These are phyloP conservation scores for Alviniconcha strummeri DNA, from an alignment of 2,888 invertebrate genomes.

Conservation along the genomic window DNA sequence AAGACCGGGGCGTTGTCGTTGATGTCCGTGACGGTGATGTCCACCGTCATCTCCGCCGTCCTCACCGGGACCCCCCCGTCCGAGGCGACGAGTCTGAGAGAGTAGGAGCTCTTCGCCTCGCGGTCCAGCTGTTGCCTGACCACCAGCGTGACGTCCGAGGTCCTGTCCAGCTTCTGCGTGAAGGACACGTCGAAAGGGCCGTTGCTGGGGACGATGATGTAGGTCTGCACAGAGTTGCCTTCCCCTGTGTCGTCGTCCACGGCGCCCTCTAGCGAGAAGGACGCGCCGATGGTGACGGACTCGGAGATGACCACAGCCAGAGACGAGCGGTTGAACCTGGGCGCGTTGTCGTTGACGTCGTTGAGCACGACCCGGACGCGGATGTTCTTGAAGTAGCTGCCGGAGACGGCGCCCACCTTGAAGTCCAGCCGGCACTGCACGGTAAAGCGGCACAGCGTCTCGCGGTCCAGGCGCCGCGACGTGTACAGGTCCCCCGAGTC, in stretches of 20 bases:
- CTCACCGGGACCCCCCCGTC: conserved; percentile 57
- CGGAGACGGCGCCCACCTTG: conserved; percentile 55
- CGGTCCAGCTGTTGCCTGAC: conserved; percentile 57
- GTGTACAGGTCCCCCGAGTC: conserved; percentile 50
- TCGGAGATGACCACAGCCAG: conserved; percentile 55
- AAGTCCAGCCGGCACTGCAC: conserved; percentile 53
- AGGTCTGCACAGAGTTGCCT: conserved; percentile 57
- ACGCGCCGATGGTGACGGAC: conserved; percentile 49
- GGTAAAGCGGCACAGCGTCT: conserved; percentile 52
- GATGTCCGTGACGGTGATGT: conserved; percentile 55
- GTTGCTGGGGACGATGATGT: conserved; percentile 50
- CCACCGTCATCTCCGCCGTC: conserved; percentile 48
- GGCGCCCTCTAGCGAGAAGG: conserved; percentile 56
- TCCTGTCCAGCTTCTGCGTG: conserved; percentile 49
- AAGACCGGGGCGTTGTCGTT: conserved; percentile 65
- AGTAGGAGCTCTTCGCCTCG: conserved; percentile 55
- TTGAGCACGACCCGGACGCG: conserved; percentile 56
- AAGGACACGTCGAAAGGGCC: conserved; percentile 53
- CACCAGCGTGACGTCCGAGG: conserved; percentile 55
- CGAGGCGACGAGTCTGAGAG: conserved; percentile 52
- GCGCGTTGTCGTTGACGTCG: conserved; percentile 68
- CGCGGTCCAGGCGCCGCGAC: conserved; percentile 49
- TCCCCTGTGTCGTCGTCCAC: conserved; percentile 59
- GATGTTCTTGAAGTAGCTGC: conserved; percentile 55
- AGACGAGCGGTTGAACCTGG: conserved; percentile 53